Base-by-base conservation (phyloP, 2,888 invertebrate species). In the Melanotus villosus region DNA sequence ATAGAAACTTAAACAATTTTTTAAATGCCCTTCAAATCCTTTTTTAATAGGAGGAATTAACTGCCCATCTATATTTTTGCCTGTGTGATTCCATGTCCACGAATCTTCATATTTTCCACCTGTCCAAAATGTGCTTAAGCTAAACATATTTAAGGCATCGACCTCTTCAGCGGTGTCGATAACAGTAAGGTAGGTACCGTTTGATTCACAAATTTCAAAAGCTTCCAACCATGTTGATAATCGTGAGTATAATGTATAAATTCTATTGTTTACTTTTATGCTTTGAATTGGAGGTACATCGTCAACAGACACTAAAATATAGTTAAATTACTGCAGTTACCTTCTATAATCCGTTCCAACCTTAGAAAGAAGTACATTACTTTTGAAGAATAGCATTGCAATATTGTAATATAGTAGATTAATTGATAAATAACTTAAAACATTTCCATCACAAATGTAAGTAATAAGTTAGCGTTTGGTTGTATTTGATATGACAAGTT, bases 81-180 rank as follows among this genome's bases (percentile, higher is more conserved):
- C 52, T 2, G 32, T 52, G 14, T 52, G 52, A 14, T 32, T 30
- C 52, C 52, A 52, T 12, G 18, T 12, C 52, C 52, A 52, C 9
- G n/a, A 21, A 19, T 45, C n/a, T n/a, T 45, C n/a, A 2, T 5
- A n/a, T n/a, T n/a, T 10, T 10, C 52, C 52, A 6, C 52, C 52
- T 5, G 23, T 23, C 52, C 52, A 52, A 30, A 52, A 16, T 10
- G 30, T 18, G 10, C 12, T 26, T 12, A 52, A 14, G n/a, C 14
- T 18, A 19, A 45, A 45, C 4, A 21, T n/a, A 2, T 45, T 45
- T 0, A 52, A 9, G 0, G 18, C 16, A 7, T 14, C 30, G 10
- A 32, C 4, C 7, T 52, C 52, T 18, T 32, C 30, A 6, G 9
- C 1, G 7, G 30, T 52, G 12, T 32, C 52, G 4, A 45, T 21